Evolutionary conservation across 2,113 vertebrate genomes (phyloP).

Genomic region (Lates calcarifer): DNA sequence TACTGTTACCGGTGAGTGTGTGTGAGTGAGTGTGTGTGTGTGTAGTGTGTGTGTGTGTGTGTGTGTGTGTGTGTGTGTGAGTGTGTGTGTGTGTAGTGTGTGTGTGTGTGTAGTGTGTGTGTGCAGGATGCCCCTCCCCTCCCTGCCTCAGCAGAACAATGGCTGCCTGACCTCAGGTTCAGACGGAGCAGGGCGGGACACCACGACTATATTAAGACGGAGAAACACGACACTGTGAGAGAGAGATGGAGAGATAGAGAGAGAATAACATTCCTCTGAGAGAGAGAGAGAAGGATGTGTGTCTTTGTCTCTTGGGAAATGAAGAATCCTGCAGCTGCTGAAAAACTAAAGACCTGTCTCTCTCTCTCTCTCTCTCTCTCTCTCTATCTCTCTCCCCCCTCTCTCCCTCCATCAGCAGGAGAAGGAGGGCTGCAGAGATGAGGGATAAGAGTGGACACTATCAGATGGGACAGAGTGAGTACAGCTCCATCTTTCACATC

Average conservation of each 20-base stretch:
- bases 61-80: too few species aligned
- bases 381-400: background rate
- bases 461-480: constrained; percentile 90
- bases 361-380: background rate
- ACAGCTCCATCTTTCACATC: too few species aligned
- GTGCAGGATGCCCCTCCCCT: constrained; percentile 65
- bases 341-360: constrained; percentile 20
- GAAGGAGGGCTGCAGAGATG: constrained; percentile 72
- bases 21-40: constrained; percentile 36
- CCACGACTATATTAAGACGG: constrained; percentile 55
- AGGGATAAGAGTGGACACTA: constrained; percentile 87
- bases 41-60: too few species aligned
- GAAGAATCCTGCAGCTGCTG: constrained; percentile 49
- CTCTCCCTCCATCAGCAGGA: constrained; percentile 75
- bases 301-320: constrained; percentile 24
- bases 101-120: background rate
- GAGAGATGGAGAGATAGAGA: constrained; percentile 28
- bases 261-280: constrained; percentile 61
- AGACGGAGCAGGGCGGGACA: constrained; percentile 53
- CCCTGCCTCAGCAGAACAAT: constrained; percentile 51
- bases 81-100: too few species aligned
- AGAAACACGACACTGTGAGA: constrained; percentile 62
- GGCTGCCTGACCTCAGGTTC: constrained; percentile 39
- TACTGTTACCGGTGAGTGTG: constrained; percentile 83
- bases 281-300: constrained; percentile 19